Evolutionary conservation across 2,797 vertebrate genomes (phyloP).

Genomic region (Parotocinclus haroldoi): DNA sequence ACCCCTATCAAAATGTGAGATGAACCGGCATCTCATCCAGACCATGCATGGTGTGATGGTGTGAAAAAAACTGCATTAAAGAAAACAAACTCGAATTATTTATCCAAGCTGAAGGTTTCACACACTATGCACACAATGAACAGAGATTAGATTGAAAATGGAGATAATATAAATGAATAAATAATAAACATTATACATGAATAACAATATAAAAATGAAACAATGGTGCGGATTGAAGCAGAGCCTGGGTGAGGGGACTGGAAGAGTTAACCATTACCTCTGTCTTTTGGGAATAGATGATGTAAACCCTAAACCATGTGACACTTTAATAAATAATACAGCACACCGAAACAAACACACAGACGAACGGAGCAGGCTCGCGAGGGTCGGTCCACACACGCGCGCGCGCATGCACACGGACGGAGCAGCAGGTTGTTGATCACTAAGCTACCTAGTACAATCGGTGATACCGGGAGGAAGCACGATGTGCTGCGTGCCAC

Average conservation of each 20-base stretch:
- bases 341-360: slow-evolving; percentile 62
- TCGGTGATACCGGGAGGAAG: slow-evolving; percentile 8
- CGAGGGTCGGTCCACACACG: background rate
- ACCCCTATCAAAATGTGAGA: no score
- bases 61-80: no score
- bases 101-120: no score
- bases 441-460: slow-evolving; percentile 25
- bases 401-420: background rate
- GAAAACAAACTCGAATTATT: no score
- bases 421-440: background rate
- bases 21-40: no score
- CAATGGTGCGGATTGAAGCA: no score
- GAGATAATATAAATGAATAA: no score
- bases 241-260: slow-evolving; percentile 49
- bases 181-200: no score
- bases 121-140: no score
- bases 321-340: slow-evolving; percentile 89
- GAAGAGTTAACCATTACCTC: slow-evolving; percentile 78
- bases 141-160: no score
- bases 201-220: no score
- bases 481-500: slow-evolving; percentile 79
- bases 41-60: no score
- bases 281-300: slow-evolving; percentile 85
- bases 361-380: background rate
- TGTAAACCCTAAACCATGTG: slow-evolving; percentile 91